Evolutionary conservation across 2,888 invertebrate species (phyloP).

Genomic region (Eumacrocentrus americanus): DNA sequence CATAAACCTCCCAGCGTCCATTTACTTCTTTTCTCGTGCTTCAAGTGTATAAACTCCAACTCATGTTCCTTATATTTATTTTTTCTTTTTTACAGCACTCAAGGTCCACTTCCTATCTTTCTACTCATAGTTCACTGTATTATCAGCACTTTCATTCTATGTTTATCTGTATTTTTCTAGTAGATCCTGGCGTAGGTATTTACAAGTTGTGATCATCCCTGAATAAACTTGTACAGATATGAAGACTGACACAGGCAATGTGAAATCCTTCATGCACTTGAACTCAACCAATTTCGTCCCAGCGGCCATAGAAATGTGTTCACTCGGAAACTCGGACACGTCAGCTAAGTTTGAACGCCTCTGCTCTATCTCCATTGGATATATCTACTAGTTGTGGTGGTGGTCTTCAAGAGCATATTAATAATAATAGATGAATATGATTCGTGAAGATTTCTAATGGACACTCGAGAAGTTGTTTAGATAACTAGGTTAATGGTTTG

Average conservation of each 20-base stretch:
- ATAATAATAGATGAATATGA: not conserved
- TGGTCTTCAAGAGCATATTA: not conserved
- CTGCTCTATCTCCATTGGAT: not conserved
- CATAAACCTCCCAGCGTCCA: conserved; percentile 9
- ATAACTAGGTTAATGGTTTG: conserved; percentile 6
- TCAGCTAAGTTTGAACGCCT: not conserved
- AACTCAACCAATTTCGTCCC: no score
- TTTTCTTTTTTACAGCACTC: not conserved
- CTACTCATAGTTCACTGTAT: not conserved
- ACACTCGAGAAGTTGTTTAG: not conserved
- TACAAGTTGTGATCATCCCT: not conserved
- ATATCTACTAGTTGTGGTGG: no score
- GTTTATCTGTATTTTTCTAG: not conserved
- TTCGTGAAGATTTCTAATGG: not conserved
- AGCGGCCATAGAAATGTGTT: no score
- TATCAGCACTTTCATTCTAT: not conserved
- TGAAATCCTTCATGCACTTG: not conserved
- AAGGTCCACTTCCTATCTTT: not conserved
- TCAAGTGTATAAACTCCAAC: conserved; percentile 8
- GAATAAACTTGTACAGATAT: not conserved
- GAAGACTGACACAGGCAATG: not conserved
- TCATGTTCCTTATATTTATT: not conserved
- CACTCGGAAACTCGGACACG: not conserved
- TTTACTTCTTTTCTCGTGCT: conserved; percentile 4
- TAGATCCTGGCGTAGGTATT: not conserved